Conservation (phyloP, 2,113 vertebrate genomes). For the Dicentrarchus labrax region DNA sequence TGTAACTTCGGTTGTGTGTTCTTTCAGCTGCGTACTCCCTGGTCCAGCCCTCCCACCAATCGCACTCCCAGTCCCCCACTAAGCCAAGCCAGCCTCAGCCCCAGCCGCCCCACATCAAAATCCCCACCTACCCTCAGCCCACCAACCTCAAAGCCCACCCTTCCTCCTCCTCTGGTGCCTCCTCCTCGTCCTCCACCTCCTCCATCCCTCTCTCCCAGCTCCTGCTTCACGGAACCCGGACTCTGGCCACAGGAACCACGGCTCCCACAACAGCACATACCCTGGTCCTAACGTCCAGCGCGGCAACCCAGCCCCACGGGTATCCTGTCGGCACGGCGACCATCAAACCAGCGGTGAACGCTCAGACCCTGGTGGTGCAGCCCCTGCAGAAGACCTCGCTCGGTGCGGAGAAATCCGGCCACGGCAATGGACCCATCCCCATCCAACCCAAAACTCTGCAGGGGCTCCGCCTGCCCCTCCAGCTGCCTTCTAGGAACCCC, state of each 20-base stretch:
- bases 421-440: conserved; percentile 85
- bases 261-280: conserved; percentile 78
- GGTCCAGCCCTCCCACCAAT: conserved; percentile 83
- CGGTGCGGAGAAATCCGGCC: conserved; percentile 65
- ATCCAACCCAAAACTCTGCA: conserved; percentile 93
- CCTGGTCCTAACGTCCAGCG: conserved; percentile 80
- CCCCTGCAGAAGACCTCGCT: conserved; percentile 88
- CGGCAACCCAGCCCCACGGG: conserved; percentile 70
- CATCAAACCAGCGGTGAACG: conserved; percentile 83
- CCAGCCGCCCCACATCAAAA: conserved; percentile 85
- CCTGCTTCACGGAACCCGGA: conserved; percentile 89
- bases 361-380: conserved; percentile 96
- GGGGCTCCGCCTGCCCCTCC: conserved; percentile 80
- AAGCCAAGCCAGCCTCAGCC: conserved; percentile 86
- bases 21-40: conserved; percentile 87
- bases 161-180: conserved; percentile 48
- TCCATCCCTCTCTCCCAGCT: conserved; percentile 89
- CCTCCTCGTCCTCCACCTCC: conserved; percentile 85
- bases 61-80: conserved; percentile 78
- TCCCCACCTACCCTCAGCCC: conserved; percentile 84
- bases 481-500: conserved; percentile 82
- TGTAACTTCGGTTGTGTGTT: background rate
- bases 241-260: conserved; percentile 73
- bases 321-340: conserved; percentile 90
- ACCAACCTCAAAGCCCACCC: conserved; percentile 80